These are phyloP conservation scores for Phania funesta DNA, from an alignment of 2,888 invertebrate species.

Conservation along the genomic window DNA sequence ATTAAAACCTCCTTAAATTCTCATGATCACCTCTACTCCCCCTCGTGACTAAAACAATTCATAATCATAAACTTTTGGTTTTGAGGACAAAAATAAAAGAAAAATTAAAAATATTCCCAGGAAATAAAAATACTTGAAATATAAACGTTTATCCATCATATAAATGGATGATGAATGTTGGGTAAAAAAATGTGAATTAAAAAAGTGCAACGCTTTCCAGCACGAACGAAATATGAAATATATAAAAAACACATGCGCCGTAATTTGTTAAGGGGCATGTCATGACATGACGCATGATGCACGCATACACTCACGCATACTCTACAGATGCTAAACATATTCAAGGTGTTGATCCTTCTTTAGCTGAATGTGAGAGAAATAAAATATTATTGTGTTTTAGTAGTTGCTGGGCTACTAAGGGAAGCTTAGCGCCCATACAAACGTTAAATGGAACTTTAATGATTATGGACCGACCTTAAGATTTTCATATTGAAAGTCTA, in stretches of 20 bases:
- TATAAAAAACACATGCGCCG: constrained; percentile 58
- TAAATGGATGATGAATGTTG: constrained; percentile 41
- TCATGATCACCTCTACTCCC: constrained; percentile 63
- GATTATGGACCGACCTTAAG: constrained; percentile 21
- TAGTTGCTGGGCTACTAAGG: not conserved
- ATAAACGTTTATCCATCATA: constrained; percentile 44
- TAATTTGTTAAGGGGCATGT: constrained; percentile 65
- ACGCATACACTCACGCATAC: constrained; percentile 18
- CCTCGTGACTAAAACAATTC: constrained; percentile 26
- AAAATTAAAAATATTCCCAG: constrained; percentile 48
- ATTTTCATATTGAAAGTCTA: constrained; percentile 18
- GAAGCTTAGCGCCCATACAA: constrained; percentile 27
- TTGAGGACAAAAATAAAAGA: not conserved
- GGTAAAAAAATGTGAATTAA: not conserved
- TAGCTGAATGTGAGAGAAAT: constrained; percentile 7
- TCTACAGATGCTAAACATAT: not conserved
- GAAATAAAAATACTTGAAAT: constrained; percentile 37
- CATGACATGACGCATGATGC: constrained; percentile 59
- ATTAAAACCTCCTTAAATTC: constrained; percentile 63
- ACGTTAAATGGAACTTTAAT: constrained; percentile 22
- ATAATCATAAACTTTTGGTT: constrained; percentile 28
- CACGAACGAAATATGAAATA: constrained; percentile 31
- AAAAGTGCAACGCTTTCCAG: not conserved
- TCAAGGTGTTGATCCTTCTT: constrained; percentile 60
- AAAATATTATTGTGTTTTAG: constrained; percentile 11